Conservation (phyloP, 2,797 vertebrate genomes). For the Sebastes iracundus region DNA sequence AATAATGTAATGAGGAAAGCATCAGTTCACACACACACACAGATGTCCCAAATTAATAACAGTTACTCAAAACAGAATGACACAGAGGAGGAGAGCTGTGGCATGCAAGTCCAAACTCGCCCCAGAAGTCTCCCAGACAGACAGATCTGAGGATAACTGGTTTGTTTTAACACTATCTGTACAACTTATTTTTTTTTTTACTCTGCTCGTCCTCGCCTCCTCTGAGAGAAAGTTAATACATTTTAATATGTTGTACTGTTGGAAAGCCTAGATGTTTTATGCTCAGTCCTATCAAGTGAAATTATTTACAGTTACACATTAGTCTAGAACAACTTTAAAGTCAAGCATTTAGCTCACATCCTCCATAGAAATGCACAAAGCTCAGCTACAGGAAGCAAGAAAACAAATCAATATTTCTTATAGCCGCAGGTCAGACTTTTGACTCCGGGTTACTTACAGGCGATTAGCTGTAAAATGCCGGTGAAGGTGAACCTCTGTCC, state of each 20-base stretch:
- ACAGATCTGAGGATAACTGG: too few relatives aligned
- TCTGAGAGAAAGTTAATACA: background rate
- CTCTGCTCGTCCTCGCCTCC: background rate
- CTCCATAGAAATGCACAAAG: background rate
- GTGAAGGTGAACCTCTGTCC: slow-evolving; percentile 94
- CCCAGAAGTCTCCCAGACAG: too few relatives aligned
- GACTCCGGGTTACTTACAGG: slow-evolving; percentile 88
- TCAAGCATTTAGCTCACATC: background rate
- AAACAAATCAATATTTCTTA: slow-evolving; percentile 4
- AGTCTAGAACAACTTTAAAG: background rate
- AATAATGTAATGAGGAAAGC: too few relatives aligned
- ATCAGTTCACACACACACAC: too few relatives aligned
- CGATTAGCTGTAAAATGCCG: slow-evolving; percentile 89
- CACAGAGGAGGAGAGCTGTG: too few relatives aligned
- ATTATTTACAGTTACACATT: background rate
- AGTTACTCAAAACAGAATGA: too few relatives aligned
- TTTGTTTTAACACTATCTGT: background rate
- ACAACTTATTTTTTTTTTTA: rapidly evolving
- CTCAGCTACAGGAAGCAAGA: background rate
- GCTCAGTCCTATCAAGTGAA: background rate
- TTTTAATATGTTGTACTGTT: background rate
- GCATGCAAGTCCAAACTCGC: too few relatives aligned
- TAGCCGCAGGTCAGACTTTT: background rate
- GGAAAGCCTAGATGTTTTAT: background rate
- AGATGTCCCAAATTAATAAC: too few relatives aligned